These are phyloP conservation scores for Zelostemma sp. DNA, from an alignment of 1,140 invertebrate genomes.

Conservation along the genomic window DNA sequence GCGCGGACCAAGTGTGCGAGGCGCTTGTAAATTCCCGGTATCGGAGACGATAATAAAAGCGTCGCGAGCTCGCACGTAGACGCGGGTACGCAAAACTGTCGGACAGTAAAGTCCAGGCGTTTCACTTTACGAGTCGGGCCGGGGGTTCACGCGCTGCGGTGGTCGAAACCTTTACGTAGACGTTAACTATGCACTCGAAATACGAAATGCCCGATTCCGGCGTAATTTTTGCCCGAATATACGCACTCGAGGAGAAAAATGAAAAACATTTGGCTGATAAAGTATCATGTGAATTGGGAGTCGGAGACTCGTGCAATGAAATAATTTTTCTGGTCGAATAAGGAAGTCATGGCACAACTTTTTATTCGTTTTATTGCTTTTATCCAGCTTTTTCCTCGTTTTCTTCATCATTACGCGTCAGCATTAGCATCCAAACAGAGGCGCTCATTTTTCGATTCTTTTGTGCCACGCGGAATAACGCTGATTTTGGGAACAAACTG, in stretches of 20 bases:
- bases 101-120: conserved; percentile 23
- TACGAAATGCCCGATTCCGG: conserved; percentile 28
- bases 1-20: not conserved
- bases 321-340: conserved; percentile 35
- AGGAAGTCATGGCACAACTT: conserved; percentile 45
- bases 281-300: conserved; percentile 31
- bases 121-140: conserved; percentile 20
- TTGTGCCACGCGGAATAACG: too few species aligned
- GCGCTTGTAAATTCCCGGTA: conserved; percentile 17
- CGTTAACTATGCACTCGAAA: conserved; percentile 31
- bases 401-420: too few species aligned
- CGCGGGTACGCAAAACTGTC: not conserved
- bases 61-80: conserved; percentile 5
- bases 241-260: conserved; percentile 39
- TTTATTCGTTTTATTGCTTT: conserved; percentile 21
- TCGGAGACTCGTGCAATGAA: conserved; percentile 39
- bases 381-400: too few species aligned
- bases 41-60: conserved; percentile 33
- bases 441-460: too few species aligned
- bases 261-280: conserved; percentile 38
- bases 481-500: too few species aligned
- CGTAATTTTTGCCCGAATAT: conserved; percentile 39
- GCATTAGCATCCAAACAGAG: too few species aligned
- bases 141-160: conserved; percentile 17
- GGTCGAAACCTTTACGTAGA: conserved; percentile 27